These are phyloP conservation scores for Xestia ashworthii DNA, from an alignment of 2,888 invertebrate genomes.

Conservation along the genomic window DNA sequence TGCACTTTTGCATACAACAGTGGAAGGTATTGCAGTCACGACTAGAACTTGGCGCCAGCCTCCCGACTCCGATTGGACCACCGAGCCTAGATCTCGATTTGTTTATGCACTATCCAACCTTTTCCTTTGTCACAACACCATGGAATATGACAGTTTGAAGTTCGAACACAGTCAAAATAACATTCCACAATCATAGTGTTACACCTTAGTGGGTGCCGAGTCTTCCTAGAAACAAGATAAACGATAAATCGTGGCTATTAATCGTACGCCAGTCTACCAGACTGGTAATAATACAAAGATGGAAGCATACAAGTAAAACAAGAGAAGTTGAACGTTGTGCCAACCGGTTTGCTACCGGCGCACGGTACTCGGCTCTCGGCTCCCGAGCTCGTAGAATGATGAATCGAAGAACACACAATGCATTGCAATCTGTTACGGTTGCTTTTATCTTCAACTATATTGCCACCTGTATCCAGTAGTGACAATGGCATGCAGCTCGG, in stretches of 20 bases:
- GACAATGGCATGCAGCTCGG: background rate
- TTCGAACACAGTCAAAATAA: background rate
- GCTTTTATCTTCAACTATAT: background rate
- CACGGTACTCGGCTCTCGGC: background rate
- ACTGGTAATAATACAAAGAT: conserved; percentile 1
- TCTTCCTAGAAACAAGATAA: conserved; percentile 7
- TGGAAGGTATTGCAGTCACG: too few relatives aligned
- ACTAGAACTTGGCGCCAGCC: too few relatives aligned
- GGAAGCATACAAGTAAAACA: conserved; percentile 1
- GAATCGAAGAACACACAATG: background rate
- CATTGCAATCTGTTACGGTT: background rate
- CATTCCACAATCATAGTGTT: background rate
- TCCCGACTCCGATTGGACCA: too few relatives aligned
- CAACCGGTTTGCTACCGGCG: conserved; percentile 15
- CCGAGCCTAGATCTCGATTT: too few relatives aligned
- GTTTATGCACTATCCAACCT: too few relatives aligned
- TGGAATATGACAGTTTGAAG: too few relatives aligned
- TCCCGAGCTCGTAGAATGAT: background rate
- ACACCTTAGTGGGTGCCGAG: background rate
- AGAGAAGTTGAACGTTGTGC: conserved; percentile 4
- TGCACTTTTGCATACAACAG: too few relatives aligned
- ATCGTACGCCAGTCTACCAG: background rate
- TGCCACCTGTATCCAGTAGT: background rate
- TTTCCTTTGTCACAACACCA: too few relatives aligned
- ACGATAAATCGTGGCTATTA: conserved; percentile 1